These are phyloP conservation scores for Phalacrocorax pelagicus DNA, from an alignment of 2,113 vertebrate species.

Conservation along the genomic window DNA sequence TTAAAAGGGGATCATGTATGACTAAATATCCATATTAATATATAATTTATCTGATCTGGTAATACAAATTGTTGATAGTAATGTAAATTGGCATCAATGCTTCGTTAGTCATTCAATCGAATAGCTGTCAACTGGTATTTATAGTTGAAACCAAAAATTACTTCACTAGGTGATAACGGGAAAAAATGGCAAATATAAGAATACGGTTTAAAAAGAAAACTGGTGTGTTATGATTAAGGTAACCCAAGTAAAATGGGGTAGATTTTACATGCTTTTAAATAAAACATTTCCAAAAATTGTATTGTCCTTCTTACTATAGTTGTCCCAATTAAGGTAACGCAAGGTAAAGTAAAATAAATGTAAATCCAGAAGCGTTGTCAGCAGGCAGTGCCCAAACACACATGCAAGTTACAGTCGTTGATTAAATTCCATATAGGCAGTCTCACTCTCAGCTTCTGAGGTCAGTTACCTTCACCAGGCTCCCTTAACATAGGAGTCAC, in stretches of 20 bases:
- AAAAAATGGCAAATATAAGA: neutral
- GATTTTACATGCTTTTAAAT: neutral
- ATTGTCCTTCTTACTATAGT: neutral
- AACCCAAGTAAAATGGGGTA: neutral
- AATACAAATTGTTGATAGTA: neutral
- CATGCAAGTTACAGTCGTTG: too few relatives aligned
- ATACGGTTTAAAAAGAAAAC: neutral
- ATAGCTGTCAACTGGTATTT: neutral
- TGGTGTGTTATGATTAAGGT: neutral
- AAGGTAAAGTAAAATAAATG: neutral
- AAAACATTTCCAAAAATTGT: neutral
- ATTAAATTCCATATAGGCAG: neutral
- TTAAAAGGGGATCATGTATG: neutral
- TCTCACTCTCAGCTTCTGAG: neutral
- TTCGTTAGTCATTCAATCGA: neutral
- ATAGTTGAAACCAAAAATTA: neutral
- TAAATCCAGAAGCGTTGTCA: neutral
- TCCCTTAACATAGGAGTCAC: neutral
- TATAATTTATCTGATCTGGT: neutral
- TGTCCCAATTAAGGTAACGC: neutral
- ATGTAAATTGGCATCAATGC: neutral
- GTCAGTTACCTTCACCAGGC: neutral
- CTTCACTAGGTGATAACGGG: neutral
- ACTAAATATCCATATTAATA: neutral
- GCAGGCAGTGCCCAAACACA: neutral